Percentiles rank a stretch among this genome's conserved stretches.
phyloP scores from a whole-genome alignment of 2,113 vertebrate genomes.

The Anthoscopus minutus region DNA sequence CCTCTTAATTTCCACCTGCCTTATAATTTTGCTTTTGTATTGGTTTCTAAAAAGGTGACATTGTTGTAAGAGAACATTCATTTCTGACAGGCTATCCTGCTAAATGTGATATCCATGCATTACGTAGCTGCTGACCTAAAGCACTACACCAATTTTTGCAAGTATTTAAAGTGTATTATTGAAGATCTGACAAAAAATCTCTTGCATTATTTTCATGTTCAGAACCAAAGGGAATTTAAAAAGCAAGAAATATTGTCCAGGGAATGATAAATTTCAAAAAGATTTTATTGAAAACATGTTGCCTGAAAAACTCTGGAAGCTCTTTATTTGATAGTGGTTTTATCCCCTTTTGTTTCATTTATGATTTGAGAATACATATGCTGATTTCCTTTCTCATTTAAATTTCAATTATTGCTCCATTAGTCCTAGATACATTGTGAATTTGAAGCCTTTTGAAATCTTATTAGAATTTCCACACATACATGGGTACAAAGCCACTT shows the following conservation, averaged over 20 bases:
- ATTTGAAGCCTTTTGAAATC: slow-evolving; percentile 5
- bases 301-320: neutral
- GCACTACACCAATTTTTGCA: neutral
- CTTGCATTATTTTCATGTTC: neutral
- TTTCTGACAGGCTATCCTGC: neutral
- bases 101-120: neutral
- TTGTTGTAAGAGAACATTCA: neutral
- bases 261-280: slow-evolving; percentile 17
- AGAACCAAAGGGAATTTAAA: neutral
- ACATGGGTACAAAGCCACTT: neutral
- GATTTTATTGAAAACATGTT: neutral
- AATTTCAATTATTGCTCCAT: slow-evolving; percentile 11
- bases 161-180: neutral
- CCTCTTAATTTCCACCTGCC: neutral
- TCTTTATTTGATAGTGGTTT: neutral
- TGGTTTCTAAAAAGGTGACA: neutral
- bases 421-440: neutral
- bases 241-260: neutral
- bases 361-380: neutral
- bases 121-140: neutral
- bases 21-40: neutral
- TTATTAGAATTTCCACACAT: neutral
- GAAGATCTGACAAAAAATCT: neutral
- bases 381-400: slow-evolving; percentile 18
- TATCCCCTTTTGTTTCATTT: neutral